Evolutionary conservation across 2,113 vertebrate species (phyloP), one percentile per base, ranked within the genome.

Genomic region (Machaerirhynchus nigripectus): DNA sequence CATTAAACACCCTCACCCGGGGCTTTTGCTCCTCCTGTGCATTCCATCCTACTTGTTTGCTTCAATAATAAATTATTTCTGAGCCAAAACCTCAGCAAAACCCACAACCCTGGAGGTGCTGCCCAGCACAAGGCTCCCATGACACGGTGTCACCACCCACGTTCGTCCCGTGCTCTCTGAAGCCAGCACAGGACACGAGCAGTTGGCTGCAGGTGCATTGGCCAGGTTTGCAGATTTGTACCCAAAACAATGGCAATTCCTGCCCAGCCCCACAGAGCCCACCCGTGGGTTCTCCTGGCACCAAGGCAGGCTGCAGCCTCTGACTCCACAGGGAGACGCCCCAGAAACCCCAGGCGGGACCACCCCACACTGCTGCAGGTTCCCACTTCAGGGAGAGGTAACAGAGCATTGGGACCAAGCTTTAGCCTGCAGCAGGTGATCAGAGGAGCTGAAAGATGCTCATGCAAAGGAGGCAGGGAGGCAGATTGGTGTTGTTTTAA

Each of bases 351-450:
- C 61, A 15, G 64, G 3, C 16, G 10, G 50, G 35, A 20, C 10
- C 59, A 28, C 53, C 27, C 20, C 13, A 2, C 39, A 14, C 4
- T 1, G 1, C 13, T 13, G 4, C 57, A 39, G 33, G 30, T 4
- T 15, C 74, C 35, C 4, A 0, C 23, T 20, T 17, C 55, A 42
- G 64, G 27, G 24, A 65, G 40, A 42, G 42, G n/a, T 4, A 35
- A 18, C n/a, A 5, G 20, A 31, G 46, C 31, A 4, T 13, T 47
- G 22, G 49, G 42, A n/a, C 28, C 8, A 24, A 75, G 61, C 24
- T 49, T 59, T 47, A 79, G 40, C 30, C 37, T 18, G n/a, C 26
- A 40, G 3, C 69, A 44, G 21, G 19, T 5, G 12, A 20, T 10
- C 52, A 15, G 19, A 30, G 33, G 49, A 42, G 14, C 44, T 37